Percentiles rank a stretch among this genome's conserved stretches.
These are phyloP conservation scores for Tangara arthus DNA, from an alignment of 2,797 vertebrate genomes.

Conservation along the genomic window DNA sequence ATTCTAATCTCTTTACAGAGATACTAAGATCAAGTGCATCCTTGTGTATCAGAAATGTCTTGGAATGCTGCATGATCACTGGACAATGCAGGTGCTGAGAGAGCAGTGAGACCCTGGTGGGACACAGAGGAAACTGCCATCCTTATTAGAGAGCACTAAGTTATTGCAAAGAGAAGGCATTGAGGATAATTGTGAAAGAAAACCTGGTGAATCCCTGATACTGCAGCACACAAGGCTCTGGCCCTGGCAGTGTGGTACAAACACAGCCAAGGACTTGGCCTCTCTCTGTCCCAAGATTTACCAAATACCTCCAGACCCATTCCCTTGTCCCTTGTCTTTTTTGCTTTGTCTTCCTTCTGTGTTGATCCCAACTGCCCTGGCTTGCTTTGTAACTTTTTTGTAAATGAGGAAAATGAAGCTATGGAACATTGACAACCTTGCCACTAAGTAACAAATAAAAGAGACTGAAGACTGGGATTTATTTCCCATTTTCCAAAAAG, in stretches of 20 bases:
- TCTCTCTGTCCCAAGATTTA: not conserved
- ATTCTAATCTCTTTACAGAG: slow-evolving; percentile 36
- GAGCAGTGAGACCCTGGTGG: not conserved
- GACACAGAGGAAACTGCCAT: not conserved
- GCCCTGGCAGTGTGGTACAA: not conserved
- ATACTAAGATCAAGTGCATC: not conserved
- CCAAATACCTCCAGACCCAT: not conserved
- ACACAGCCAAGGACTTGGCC: not conserved
- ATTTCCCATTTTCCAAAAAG: not conserved
- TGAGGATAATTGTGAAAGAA: not conserved
- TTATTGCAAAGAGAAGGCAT: not conserved
- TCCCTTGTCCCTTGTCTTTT: not conserved
- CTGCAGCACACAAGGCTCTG: not conserved
- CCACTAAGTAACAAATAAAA: not conserved
- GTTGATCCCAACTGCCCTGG: not conserved
- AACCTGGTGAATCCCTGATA: not conserved
- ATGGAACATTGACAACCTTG: not conserved
- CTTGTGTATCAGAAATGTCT: not conserved
- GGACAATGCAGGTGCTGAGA: not conserved
- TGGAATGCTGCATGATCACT: not conserved
- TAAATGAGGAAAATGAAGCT: not conserved
- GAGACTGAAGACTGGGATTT: not conserved
- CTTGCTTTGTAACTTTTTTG: not conserved
- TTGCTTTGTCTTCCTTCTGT: not conserved
- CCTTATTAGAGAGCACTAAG: not conserved